Evolutionary conservation across 2,113 vertebrate genomes (phyloP), one percentile per base, ranked within the genome.

Genomic region (Conger conger): DNA sequence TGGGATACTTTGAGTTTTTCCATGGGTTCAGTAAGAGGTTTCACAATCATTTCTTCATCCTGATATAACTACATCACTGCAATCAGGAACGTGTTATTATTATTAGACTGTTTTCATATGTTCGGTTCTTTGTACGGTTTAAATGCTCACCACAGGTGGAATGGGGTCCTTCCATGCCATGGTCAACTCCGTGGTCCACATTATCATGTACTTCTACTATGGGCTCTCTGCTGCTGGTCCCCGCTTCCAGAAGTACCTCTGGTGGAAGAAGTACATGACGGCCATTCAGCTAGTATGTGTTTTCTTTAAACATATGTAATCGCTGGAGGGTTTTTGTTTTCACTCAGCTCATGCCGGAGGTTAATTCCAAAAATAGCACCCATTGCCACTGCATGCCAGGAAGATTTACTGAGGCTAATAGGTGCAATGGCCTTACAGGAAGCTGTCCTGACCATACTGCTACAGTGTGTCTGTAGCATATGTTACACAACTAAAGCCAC

Each of bases 221-320:
- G 97, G 97, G 27, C 93, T 99, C 36, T 95, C 98, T 89, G 98
- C 98, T 88, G 95, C 97, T 0, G 98, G 98, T 79, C 98, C 98
- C 78, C 95, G 94, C 36, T 99, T 97, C 91, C 98, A 99, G 93
- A 99, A 98, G 89, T 99, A 96, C 86, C 93, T 99, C 87, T 99
- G 98, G 98, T 99, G 98, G 98, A 99, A 99, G 91, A 99, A 99
- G 87, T 97, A 99, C 87, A 99, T 99, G 96, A 99, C 98, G 0
- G 98, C 98, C 85, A 98, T 99, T 91, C 98, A 99, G 91, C 95
- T 99, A 94, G 98, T 99, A 89, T 91, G 96, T 93, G 35, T 11
- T n/a, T 79, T 0, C 0, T 45, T 15, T 73, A n/a, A 23, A 73
- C n/a, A 23, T 33, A 30, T 0, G 68, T 2, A 73, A 8, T n/a